phyloP scores from a whole-genome alignment of 2,888 invertebrate species.

The Agriotes lineatus region DNA sequence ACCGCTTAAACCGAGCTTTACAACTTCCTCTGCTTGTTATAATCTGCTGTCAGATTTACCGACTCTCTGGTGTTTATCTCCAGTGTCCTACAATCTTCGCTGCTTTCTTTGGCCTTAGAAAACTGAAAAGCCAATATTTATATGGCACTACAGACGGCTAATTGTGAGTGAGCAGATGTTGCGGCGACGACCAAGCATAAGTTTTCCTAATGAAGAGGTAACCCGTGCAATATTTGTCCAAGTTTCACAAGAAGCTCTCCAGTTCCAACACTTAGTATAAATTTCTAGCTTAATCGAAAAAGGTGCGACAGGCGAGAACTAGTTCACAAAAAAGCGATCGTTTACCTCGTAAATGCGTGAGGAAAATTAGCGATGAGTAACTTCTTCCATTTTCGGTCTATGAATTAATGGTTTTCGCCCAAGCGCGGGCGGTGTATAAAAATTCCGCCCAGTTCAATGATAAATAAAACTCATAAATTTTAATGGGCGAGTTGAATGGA shows the following conservation, averaged over 20 bases:
- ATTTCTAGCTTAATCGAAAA: too few species aligned
- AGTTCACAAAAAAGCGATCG: too few species aligned
- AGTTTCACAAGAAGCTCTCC: too few species aligned
- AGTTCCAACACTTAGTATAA: too few species aligned
- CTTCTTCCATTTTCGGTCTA: too few species aligned
- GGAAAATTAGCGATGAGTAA: too few species aligned
- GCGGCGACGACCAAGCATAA: neutral
- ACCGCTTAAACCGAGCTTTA: slow-evolving; percentile 4
- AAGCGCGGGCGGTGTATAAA: too few species aligned
- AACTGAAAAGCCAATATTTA: slow-evolving; percentile 7
- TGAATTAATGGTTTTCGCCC: too few species aligned
- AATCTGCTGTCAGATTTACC: neutral
- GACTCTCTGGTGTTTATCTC: neutral
- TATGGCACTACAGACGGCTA: slow-evolving; percentile 2
- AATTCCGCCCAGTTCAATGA: too few species aligned
- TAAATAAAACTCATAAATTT: too few species aligned
- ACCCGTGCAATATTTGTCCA: neutral
- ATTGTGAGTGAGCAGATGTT: neutral
- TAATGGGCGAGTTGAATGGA: neutral
- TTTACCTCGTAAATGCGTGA: too few species aligned
- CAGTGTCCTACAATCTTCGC: neutral
- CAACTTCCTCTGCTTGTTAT: slow-evolving; percentile 14
- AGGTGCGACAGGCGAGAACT: too few species aligned
- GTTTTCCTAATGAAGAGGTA: neutral
- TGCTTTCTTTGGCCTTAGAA: neutral